A percentile compares a stretch with the other conserved stretches of the same genome.
Conservation (phyloP, 2,888 invertebrate genomes). For the Dendrolimus pini region DNA sequence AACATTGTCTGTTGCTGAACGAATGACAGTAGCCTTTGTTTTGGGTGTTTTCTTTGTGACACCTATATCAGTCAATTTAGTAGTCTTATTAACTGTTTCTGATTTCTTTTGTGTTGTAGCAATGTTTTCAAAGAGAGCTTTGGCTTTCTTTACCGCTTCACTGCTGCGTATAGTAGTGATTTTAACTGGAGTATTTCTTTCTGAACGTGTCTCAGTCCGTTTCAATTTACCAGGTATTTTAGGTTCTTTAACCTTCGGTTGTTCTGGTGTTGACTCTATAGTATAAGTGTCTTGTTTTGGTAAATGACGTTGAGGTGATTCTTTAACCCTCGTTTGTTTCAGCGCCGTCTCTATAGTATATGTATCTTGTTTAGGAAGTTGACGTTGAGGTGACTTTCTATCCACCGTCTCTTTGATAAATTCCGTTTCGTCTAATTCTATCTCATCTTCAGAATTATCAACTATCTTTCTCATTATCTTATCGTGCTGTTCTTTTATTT, state of each 20-base stretch:
- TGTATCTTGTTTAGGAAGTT: conserved; percentile 24
- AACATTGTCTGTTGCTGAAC: conserved; percentile 35
- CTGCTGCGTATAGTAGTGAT: conserved; percentile 71
- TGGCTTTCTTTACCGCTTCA: conserved; percentile 82
- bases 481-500: conserved; percentile 61
- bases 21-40: conserved; percentile 34
- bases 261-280: conserved; percentile 41
- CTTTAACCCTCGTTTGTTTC: conserved; percentile 36
- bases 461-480: conserved; percentile 57
- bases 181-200: conserved; percentile 43
- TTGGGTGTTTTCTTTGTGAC: conserved; percentile 52
- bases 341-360: conserved; percentile 37
- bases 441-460: conserved; percentile 35
- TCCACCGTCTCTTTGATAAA: conserved; percentile 12
- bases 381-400: conserved; percentile 12
- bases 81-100: conserved; percentile 31
- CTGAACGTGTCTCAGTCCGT: conserved; percentile 28
- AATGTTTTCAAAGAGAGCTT: conserved; percentile 82
- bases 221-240: conserved; percentile 16
- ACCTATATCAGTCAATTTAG: conserved; percentile 69
- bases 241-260: conserved; percentile 35
- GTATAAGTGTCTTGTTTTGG: conserved; percentile 25
- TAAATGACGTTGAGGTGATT: conserved; percentile 18
- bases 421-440: conserved; percentile 16
- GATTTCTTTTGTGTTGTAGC: conserved; percentile 52